Conservation (phyloP, 2,797 vertebrate species). For the Sparidentex hasta region DNA sequence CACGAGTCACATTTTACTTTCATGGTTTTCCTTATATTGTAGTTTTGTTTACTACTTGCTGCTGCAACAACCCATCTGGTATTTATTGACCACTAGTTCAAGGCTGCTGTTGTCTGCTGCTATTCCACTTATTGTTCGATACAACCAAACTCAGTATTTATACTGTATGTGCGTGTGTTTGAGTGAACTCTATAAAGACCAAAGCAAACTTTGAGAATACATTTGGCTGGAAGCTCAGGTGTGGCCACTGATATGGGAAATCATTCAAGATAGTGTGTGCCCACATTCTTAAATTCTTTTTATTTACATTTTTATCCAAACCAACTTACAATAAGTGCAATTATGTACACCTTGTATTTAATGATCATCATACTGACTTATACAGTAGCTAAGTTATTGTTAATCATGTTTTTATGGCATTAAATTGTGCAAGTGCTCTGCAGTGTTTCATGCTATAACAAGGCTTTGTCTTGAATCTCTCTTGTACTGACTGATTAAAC, state of each 20-base stretch:
- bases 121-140: too few relatives aligned
- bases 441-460: neutral
- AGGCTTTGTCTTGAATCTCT: neutral
- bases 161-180: neutral
- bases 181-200: neutral
- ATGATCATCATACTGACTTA: neutral
- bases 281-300: neutral
- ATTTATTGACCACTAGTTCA: slow-evolving; percentile 10
- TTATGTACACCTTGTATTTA: neutral
- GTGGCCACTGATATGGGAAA: neutral
- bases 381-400: neutral
- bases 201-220: slow-evolving; percentile 1
- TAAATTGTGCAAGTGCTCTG: neutral
- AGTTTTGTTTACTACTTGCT: neutral
- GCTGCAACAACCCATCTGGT: neutral
- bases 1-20: neutral
- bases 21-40: slow-evolving; percentile 1
- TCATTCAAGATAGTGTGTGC: neutral
- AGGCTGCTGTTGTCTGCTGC: slow-evolving; percentile 6
- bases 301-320: neutral
- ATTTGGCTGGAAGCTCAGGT: neutral
- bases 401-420: neutral
- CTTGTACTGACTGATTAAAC: neutral
- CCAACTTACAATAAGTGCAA: neutral
- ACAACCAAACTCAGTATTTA: neutral